phyloP scores from a whole-genome alignment of 2,797 vertebrate genomes.

The Enoplosus armatus region DNA sequence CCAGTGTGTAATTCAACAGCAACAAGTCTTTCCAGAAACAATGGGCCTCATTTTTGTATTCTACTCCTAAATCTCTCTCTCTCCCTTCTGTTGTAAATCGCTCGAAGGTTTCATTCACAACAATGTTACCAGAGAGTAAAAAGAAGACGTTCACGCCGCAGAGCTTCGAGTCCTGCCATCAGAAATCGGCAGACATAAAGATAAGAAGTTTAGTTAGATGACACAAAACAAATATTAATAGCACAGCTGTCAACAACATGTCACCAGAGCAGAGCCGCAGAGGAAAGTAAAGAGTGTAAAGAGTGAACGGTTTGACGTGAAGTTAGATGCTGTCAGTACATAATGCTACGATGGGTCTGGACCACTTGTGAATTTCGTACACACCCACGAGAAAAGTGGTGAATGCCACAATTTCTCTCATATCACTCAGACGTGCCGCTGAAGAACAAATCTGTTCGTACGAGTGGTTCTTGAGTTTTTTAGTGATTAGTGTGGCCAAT shows the following conservation, averaged over 20 bases:
- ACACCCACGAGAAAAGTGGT: not conserved
- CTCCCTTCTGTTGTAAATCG: no score
- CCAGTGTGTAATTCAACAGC: not conserved
- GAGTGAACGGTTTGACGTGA: not conserved
- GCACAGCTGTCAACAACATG: not conserved
- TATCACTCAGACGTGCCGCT: no score
- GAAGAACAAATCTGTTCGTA: not conserved
- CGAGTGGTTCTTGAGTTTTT: not conserved
- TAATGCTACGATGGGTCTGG: no score
- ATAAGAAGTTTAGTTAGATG: not conserved
- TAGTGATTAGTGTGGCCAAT: not conserved
- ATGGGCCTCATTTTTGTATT: not conserved
- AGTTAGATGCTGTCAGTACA: no score
- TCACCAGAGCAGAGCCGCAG: not conserved
- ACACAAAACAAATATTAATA: not conserved
- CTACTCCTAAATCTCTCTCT: not conserved
- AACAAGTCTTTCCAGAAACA: not conserved
- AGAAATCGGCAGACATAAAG: not conserved
- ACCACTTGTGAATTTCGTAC: no score
- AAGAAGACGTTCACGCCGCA: not conserved
- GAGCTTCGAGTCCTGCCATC: not conserved
- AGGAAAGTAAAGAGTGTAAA: not conserved
- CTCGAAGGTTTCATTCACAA: not conserved
- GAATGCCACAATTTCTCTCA: not conserved
- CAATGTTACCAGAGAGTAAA: not conserved